These are phyloP conservation scores for Gambusia yucatana DNA, from an alignment of 2,797 vertebrate species.

Conservation along the genomic window DNA sequence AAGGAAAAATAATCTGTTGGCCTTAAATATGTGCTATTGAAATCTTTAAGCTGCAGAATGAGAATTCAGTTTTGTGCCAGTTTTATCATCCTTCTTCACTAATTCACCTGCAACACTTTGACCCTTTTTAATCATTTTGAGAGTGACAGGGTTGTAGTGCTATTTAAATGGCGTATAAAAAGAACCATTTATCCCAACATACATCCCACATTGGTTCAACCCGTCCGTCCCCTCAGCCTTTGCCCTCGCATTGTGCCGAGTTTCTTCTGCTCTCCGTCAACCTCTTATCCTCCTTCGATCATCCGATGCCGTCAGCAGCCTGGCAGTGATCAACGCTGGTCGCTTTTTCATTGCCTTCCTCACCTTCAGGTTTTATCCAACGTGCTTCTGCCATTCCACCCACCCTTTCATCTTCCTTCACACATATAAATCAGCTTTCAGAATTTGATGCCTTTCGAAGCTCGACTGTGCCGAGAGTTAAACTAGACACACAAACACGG, in stretches of 20 bases:
- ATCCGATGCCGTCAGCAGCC: conserved; percentile 35
- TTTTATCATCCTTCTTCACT: conserved; percentile 11
- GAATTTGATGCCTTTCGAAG: conserved; percentile 22
- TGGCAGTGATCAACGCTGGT: conserved; percentile 37
- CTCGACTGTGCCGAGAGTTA: conserved; percentile 40
- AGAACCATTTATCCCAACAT: conserved; percentile 58
- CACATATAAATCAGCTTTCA: conserved; percentile 36
- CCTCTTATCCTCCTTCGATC: conserved; percentile 49
- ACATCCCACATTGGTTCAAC: conserved; percentile 40
- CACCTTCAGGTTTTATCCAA: conserved; percentile 34
- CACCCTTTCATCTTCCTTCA: conserved; percentile 28
- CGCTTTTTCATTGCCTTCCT: conserved; percentile 37
- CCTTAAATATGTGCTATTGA: conserved; percentile 7
- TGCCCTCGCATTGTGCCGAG: conserved; percentile 42
- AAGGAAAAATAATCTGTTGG: neutral
- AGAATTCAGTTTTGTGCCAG: neutral
- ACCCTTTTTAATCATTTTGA: conserved; percentile 31
- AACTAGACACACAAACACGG: conserved; percentile 17
- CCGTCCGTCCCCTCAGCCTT: conserved; percentile 27
- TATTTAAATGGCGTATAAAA: conserved; percentile 55
- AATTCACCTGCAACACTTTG: conserved; percentile 15
- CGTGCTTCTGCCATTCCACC: conserved; percentile 21
- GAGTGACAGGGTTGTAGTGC: conserved; percentile 42
- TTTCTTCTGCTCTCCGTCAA: conserved; percentile 48
- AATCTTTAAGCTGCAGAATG: neutral